Evolutionary conservation across 2,113 vertebrate species (phyloP).

Genomic region (Anarrhichthys ocellatus): DNA sequence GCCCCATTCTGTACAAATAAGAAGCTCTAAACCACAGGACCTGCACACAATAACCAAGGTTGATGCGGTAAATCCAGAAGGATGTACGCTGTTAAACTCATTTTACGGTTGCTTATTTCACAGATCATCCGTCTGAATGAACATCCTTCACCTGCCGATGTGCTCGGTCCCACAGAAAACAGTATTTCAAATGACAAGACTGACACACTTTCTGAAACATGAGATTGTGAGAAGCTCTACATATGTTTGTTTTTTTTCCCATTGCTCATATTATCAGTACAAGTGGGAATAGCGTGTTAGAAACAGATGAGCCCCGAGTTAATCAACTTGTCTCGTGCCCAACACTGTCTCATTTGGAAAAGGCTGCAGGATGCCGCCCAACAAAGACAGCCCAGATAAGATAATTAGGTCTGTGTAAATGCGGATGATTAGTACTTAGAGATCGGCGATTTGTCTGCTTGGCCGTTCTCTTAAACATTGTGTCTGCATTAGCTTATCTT

Average conservation of each 20-base stretch:
- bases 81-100: conserved; percentile 48
- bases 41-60: conserved; percentile 43
- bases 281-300: not conserved
- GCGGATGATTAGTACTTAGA: conserved; percentile 48
- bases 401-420: conserved; percentile 56
- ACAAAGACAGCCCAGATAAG: conserved; percentile 41
- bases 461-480: conserved; percentile 56
- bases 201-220: conserved; percentile 23
- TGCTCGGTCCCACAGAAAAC: conserved; percentile 32
- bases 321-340: conserved; percentile 23
- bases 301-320: conserved; percentile 12
- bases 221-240: not conserved
- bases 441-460: conserved; percentile 49
- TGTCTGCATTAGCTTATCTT: conserved; percentile 71
- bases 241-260: conserved; percentile 19
- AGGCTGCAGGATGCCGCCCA: conserved; percentile 12
- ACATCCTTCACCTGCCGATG: conserved; percentile 28
- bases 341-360: not conserved
- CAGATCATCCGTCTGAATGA: conserved; percentile 68
- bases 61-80: conserved; percentile 57
- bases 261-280: conserved; percentile 18
- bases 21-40: conserved; percentile 42
- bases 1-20: conserved; percentile 54
- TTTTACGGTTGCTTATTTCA: conserved; percentile 66
- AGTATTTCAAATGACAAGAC: conserved; percentile 27